A percentile compares a stretch with the other conserved stretches of the same genome.
Conservation (phyloP, 2,797 vertebrate species). For the Cyprinodon diabolis region DNA sequence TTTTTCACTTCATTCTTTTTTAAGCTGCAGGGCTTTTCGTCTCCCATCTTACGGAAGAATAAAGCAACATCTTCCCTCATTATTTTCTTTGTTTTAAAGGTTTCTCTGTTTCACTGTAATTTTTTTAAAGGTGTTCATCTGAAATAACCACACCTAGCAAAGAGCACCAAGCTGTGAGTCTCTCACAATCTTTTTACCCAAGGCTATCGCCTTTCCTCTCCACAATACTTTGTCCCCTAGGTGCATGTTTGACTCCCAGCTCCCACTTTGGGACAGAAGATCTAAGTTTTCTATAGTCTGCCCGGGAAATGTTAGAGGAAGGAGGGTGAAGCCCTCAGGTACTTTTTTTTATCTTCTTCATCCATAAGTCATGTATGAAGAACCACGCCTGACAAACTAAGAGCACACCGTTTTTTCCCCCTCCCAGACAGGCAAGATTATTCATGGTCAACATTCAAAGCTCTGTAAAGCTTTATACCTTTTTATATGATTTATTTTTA, state of each 20-base stretch:
- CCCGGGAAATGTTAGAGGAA: slow-evolving; percentile 46
- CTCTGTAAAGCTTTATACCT: slow-evolving; percentile 8
- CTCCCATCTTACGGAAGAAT: slow-evolving; percentile 52
- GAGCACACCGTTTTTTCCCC: slow-evolving; percentile 10
- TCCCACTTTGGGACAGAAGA: slow-evolving; percentile 40
- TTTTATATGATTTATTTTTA: not conserved
- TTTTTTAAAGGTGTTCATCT: slow-evolving; percentile 43
- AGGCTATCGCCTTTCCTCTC: slow-evolving; percentile 76
- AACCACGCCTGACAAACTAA: slow-evolving; percentile 28
- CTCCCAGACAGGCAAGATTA: slow-evolving; percentile 4
- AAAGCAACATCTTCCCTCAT: slow-evolving; percentile 58
- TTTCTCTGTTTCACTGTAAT: slow-evolving; percentile 60
- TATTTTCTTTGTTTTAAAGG: slow-evolving; percentile 41
- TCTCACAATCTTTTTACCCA: slow-evolving; percentile 75
- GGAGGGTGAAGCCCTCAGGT: slow-evolving; percentile 28
- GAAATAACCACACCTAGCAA: slow-evolving; percentile 68
- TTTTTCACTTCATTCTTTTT: too few species aligned
- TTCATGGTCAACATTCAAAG: slow-evolving; percentile 7
- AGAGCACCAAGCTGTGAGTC: slow-evolving; percentile 50
- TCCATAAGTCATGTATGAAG: slow-evolving; percentile 29
- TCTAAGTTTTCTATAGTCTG: slow-evolving; percentile 32
- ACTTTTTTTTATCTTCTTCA: slow-evolving; percentile 25
- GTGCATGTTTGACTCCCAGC: slow-evolving; percentile 48
- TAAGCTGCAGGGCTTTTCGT: slow-evolving; percentile 59
- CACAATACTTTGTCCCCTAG: slow-evolving; percentile 64